Percentiles rank a stretch among this genome's conserved stretches.
Evolutionary conservation across 2,888 invertebrate genomes (phyloP).

Genomic region (Acholoe squamosa): DNA sequence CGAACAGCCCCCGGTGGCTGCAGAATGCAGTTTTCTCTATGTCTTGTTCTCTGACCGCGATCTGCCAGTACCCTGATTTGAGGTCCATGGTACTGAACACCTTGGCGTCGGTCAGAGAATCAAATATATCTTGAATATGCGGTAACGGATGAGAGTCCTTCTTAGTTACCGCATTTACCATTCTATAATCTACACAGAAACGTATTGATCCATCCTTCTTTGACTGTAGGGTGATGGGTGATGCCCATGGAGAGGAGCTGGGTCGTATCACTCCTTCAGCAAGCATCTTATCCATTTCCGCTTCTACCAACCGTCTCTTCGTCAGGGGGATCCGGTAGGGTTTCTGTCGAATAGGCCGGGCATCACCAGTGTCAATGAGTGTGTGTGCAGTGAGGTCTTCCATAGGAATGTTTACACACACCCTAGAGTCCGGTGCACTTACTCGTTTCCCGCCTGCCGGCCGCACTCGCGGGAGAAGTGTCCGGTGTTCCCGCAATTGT

Average conservation of each 20-base stretch:
- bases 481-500: no score
- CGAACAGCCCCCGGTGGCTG: neutral
- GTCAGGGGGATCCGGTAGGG: neutral
- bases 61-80: neutral
- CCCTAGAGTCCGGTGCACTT: neutral
- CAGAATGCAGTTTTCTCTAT: neutral
- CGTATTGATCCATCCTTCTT: neutral
- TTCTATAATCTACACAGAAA: neutral
- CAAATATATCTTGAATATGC: neutral
- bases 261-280: neutral
- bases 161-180: neutral
- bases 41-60: neutral
- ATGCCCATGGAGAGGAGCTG: neutral
- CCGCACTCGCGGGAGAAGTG: no score
- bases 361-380: neutral
- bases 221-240: neutral
- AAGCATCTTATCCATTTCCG: neutral
- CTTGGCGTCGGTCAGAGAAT: neutral
- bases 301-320: neutral
- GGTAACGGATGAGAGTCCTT: neutral
- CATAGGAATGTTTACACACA: neutral
- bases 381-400: neutral
- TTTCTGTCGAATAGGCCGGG: neutral
- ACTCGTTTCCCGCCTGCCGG: neutral
- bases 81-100: neutral